Evolutionary conservation across 2,888 invertebrate species (phyloP).

Genomic region (Xestobium rufovillosum): DNA sequence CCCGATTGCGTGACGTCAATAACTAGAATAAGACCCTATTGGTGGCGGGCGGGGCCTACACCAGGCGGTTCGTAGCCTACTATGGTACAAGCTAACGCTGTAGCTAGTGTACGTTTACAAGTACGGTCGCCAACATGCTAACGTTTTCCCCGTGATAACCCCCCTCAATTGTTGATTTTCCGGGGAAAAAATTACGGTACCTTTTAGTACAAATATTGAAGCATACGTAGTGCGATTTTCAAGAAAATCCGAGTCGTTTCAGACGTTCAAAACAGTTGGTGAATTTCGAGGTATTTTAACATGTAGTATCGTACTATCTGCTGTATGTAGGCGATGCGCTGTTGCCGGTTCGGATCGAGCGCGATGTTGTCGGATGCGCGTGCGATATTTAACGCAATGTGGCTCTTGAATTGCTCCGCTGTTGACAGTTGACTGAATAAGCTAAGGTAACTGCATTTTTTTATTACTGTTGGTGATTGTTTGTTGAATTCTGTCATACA

Average conservation of each 20-base stretch:
- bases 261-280: slow-evolving; percentile 26
- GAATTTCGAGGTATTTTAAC: slow-evolving; percentile 36
- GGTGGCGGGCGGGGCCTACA: slow-evolving; percentile 35
- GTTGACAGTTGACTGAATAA: slow-evolving; percentile 38
- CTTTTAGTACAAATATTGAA: slow-evolving; percentile 14
- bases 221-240: slow-evolving; percentile 29
- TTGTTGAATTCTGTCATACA: background rate
- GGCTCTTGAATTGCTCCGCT: slow-evolving; percentile 25
- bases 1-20: slow-evolving; percentile 34
- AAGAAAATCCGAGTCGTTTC: slow-evolving; percentile 26
- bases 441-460: slow-evolving; percentile 36
- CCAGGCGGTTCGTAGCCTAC: slow-evolving; percentile 37
- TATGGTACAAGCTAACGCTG: slow-evolving; percentile 30
- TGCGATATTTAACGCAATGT: slow-evolving; percentile 29
- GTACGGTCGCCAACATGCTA: slow-evolving; percentile 30
- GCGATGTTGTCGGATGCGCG: slow-evolving; percentile 30
- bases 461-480: no score
- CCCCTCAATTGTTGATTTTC: slow-evolving; percentile 26
- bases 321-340: slow-evolving; percentile 38
- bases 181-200: slow-evolving; percentile 26
- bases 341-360: slow-evolving; percentile 28
- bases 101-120: slow-evolving; percentile 31
- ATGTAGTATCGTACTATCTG: slow-evolving; percentile 30
- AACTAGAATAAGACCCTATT: slow-evolving; percentile 29
- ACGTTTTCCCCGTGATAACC: slow-evolving; percentile 21